Evolutionary conservation across 2,888 invertebrate genomes (phyloP), one percentile per base, ranked within the genome.

Genomic region (Agonopterix arenella): DNA sequence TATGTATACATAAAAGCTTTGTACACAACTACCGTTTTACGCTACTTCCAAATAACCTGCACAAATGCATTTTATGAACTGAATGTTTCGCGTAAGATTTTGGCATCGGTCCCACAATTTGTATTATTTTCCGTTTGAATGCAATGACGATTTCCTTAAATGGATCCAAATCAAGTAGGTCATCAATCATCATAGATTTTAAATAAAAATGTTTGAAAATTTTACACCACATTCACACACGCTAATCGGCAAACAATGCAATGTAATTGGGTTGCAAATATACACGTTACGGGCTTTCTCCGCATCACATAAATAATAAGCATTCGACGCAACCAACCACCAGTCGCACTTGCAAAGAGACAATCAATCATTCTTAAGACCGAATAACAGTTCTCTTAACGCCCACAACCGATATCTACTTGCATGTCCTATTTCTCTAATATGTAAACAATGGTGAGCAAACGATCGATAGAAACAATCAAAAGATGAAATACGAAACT

Each of bases 301-400:
- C 55, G 47, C 48, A 48, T 46, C 52, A 48, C 53, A 60, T 50
- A 59, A 53, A 55, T 57, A 57, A 60, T 59, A 53, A 52, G 54
- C 55, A 50, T 47, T 48, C 47, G 44, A 56, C 53, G 51, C 28
- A 54, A 57, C 52, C 49, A 54, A 50, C 51, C 46, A 47, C 55
- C 18, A 28, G 18, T 18, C 9, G 11, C 11, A 50, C 54, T 54
- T 53, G 55, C 50, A 54, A 56, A 59, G 58, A 59, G 54, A 62
- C 55, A 58, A 63, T 64, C 63, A 57, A 66, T 63, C 62, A 65
- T 60, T 60, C 55, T 56, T 57, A 57, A 60, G 60, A 57, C 57
- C 61, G 57, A 62, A 59, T 61, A 63, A 62, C 62, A 52, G 61
- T 61, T 53, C 45, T 50, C 46, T 49, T 59, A 48, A 57, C 62